Evolutionary conservation across 2,113 vertebrate species (phyloP).

Genomic region (Prionailurus viverrinus): DNA sequence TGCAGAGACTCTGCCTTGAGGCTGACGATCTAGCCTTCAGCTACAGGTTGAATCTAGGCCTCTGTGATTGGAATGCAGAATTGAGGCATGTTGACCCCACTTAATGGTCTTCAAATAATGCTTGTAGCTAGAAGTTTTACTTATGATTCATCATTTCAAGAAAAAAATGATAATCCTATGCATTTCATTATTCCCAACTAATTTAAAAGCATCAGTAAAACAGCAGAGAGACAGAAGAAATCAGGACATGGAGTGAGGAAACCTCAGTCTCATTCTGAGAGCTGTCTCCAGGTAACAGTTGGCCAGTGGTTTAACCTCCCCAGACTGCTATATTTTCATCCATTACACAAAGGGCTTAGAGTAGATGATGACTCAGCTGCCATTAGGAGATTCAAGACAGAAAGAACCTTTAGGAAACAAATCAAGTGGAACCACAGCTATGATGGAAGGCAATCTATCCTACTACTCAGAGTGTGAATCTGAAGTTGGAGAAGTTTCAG

Average conservation of each 20-base stretch:
- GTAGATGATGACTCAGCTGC: background rate
- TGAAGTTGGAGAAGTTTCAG: background rate
- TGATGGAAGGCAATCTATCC: conserved; percentile 34
- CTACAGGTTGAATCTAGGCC: background rate
- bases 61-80: background rate
- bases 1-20: background rate
- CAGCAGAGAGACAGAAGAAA: background rate
- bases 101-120: conserved; percentile 17
- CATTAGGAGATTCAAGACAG: background rate
- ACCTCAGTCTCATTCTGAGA: background rate
- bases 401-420: conserved; percentile 65
- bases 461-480: background rate
- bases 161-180: conserved; percentile 2
- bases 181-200: background rate
- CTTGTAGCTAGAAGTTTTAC: background rate
- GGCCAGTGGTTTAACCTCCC: background rate
- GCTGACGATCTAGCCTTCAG: background rate
- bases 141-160: conserved; percentile 36
- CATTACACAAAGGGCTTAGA: conserved; percentile 36
- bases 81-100: background rate
- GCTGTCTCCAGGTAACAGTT: background rate
- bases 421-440: conserved; percentile 52
- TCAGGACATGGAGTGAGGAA: background rate
- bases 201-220: conserved; percentile 8
- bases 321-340: conserved; percentile 24